phyloP scores from a whole-genome alignment of 1,140 invertebrate genomes.

The Euschistus heros region DNA sequence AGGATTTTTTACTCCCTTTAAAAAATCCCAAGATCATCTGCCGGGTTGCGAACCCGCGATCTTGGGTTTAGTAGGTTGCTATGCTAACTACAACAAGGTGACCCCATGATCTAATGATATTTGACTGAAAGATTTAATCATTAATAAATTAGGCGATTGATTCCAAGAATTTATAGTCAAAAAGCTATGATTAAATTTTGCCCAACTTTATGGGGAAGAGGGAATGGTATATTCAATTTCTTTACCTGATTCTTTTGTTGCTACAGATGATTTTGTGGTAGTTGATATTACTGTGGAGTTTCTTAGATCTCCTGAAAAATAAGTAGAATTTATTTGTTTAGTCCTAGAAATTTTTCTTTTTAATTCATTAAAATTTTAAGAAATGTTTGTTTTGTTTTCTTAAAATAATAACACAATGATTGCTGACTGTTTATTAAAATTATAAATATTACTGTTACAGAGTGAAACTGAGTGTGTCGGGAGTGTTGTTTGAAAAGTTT shows the following conservation, averaged over 20 bases:
- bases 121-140: too few relatives aligned
- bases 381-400: too few relatives aligned
- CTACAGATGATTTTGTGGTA: not conserved
- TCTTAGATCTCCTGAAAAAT: conserved; percentile 10
- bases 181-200: not conserved
- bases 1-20: too few relatives aligned
- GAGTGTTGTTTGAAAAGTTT: not conserved
- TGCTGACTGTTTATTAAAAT: not conserved
- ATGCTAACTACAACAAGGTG: too few relatives aligned
- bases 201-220: not conserved
- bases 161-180: not conserved
- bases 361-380: not conserved
- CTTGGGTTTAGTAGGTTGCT: too few relatives aligned
- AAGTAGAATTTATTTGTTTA: not conserved
- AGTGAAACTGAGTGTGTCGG: not conserved
- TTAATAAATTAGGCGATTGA: too few relatives aligned
- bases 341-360: not conserved
- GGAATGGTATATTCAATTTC: not conserved
- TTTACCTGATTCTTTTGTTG: not conserved
- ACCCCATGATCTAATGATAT: too few relatives aligned
- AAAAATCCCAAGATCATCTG: too few relatives aligned
- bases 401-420: too few relatives aligned
- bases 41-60: too few relatives aligned
- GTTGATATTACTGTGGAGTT: conserved; percentile 10
- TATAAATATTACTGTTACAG: not conserved